Conservation (phyloP, 2,797 vertebrate genomes). For the Acropternis orthonyx region DNA sequence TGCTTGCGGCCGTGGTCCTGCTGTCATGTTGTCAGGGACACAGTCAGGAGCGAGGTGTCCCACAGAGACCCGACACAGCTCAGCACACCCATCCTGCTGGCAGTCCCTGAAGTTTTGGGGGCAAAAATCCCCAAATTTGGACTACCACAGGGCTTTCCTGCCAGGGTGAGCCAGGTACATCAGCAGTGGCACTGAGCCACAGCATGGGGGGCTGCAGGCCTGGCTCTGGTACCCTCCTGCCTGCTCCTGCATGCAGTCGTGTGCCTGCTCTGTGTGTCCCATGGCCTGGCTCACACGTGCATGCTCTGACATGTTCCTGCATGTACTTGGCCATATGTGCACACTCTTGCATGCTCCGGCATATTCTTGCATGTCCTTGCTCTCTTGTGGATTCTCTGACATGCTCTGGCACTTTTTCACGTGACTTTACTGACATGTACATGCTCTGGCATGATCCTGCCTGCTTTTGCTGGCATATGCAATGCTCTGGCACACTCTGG, state of each 20-base stretch:
- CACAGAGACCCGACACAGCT: not conserved
- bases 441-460: not conserved
- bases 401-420: not conserved
- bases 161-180: fast-evolving
- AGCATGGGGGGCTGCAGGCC: not conserved
- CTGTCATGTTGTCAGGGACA: not conserved
- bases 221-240: not conserved
- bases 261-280: not conserved
- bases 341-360: not conserved
- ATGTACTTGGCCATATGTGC: not conserved
- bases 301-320: fast-evolving
- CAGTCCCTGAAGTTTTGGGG: not conserved
- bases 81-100: not conserved
- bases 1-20: fast-evolving
- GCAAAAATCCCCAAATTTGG: too few species aligned
- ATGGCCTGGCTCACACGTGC: too few species aligned
- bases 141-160: not conserved
- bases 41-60: not conserved
- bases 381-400: not conserved
- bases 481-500: fast-evolving
- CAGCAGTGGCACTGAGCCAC: fast-evolving
- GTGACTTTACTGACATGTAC: not conserved
- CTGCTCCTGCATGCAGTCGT: fast-evolving
- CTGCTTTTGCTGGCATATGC: not conserved
- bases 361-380: not conserved